Conservation (phyloP, 2,888 invertebrate genomes). For the Rhynchonema sp. region DNA sequence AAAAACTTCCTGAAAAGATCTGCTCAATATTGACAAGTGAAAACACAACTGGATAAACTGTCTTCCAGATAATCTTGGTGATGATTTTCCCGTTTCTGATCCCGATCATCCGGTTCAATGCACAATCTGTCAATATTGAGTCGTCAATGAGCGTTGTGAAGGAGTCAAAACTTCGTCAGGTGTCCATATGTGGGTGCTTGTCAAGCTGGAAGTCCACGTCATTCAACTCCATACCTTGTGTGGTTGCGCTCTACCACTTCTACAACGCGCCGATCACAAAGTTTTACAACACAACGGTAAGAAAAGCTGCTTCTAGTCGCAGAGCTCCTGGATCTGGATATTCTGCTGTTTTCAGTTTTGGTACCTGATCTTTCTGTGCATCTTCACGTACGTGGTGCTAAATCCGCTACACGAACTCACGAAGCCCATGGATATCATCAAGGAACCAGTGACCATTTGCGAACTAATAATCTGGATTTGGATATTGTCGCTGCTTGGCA, state of each 20-base stretch:
- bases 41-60: too few relatives aligned
- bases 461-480: neutral
- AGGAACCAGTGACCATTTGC: neutral
- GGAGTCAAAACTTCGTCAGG: neutral
- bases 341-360: slow-evolving; percentile 16
- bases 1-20: too few relatives aligned
- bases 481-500: neutral
- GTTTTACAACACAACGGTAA: slow-evolving; percentile 25
- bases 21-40: too few relatives aligned
- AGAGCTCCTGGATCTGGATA: too few relatives aligned
- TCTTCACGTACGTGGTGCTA: slow-evolving; percentile 28
- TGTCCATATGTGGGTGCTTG: neutral
- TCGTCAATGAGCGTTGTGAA: too few relatives aligned
- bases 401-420: slow-evolving; percentile 18
- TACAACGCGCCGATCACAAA: slow-evolving; percentile 30
- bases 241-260: slow-evolving; percentile 11
- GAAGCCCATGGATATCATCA: neutral
- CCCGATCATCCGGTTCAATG: too few relatives aligned
- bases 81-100: too few relatives aligned
- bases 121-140: too few relatives aligned
- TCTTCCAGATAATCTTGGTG: too few relatives aligned
- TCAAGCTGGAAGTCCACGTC: too few relatives aligned
- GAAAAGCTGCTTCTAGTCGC: too few relatives aligned
- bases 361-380: slow-evolving; percentile 23
- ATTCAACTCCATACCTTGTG: neutral